A percentile compares a stretch with the other conserved stretches of the same genome.
phyloP scores from a whole-genome alignment of 2,797 vertebrate species.

The Diplodus sargus region DNA sequence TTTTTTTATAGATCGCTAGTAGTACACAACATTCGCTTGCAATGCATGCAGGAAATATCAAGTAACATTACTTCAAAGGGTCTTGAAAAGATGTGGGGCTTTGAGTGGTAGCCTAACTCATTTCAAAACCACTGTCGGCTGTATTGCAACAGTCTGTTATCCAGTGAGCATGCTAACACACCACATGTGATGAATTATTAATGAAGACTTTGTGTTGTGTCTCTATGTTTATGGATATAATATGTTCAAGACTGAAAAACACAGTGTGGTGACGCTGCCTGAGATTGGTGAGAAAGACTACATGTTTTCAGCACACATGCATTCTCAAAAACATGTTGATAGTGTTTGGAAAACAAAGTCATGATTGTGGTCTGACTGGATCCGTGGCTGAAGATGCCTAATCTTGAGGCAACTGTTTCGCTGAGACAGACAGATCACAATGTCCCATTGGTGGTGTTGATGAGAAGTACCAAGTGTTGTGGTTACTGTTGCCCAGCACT shows the following conservation, averaged over 20 bases:
- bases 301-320: slow-evolving; percentile 5
- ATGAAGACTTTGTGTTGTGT: slow-evolving; percentile 23
- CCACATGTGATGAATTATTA: slow-evolving; percentile 54
- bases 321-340: slow-evolving; percentile 11
- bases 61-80: neutral
- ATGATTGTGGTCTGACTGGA: slow-evolving; percentile 28
- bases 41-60: neutral
- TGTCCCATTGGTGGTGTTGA: slow-evolving; percentile 41
- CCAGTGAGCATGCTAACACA: slow-evolving; percentile 30
- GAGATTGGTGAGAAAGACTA: neutral
- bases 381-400: slow-evolving; percentile 31
- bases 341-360: slow-evolving; percentile 9
- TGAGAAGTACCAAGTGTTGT: slow-evolving; percentile 66
- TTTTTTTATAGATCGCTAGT: neutral
- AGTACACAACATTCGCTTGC: neutral
- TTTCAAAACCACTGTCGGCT: slow-evolving; percentile 20
- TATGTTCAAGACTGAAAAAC: slow-evolving; percentile 8
- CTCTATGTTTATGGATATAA: slow-evolving; percentile 4
- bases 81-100: neutral
- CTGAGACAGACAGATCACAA: slow-evolving; percentile 23
- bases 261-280: slow-evolving; percentile 7
- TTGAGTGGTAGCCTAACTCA: slow-evolving; percentile 3
- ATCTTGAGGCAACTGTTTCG: slow-evolving; percentile 21
- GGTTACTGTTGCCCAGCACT: slow-evolving; percentile 71
- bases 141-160: slow-evolving; percentile 8